Base-by-base conservation (phyloP, 2,888 invertebrate genomes). In the Anoplius nigerrimus region DNA sequence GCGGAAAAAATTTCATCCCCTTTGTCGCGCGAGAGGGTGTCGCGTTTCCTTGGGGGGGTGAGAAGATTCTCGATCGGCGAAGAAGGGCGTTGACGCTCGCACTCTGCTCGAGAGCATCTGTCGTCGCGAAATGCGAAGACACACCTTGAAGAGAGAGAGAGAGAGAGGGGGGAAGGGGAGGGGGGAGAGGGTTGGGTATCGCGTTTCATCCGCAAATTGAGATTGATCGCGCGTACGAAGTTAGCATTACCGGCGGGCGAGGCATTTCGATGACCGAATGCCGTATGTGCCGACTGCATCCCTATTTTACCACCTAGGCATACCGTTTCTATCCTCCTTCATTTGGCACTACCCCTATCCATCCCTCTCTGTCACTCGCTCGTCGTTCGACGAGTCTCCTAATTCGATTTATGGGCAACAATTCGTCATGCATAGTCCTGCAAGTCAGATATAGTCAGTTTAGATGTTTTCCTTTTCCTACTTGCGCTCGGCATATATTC, bases 201-300 rank as follows among this genome's bases (percentile, higher is more conserved):
- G 58, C 27, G 65, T 56, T 69, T 56, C 53, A 24, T 64, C 22
- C 34, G 24, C 60, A 77, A 77, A 77, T 77, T 76, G 77, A 72
- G 74, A 77, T 74, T 71, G 76, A 77, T 77, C 62, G 62, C 34
- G 34, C 34, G 34, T 34, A 34, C 34, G 34, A 43, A 21, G n/a
- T 45, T 34, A 57, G 63, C 58, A 56, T 67, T 56, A 72, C 61
- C n/a, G 55, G 42, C 18, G 57, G 46, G 63, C 59, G 63, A 59
- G 52, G 54, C 16, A 51, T 52, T 51, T 53, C 58, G 55, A 57
- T 45, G 66, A 72, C 58, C 63, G 61, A 55, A 63, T 66, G 62
- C 66, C 66, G 34, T 51, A 51, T 60, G 48, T 45, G n/a, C 22
- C 34, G 21, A 48, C 20, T 21, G 51, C 15, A 18, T 2, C 15